Conservation (phyloP, 2,113 vertebrate genomes). For the Caranx melampygus region DNA sequence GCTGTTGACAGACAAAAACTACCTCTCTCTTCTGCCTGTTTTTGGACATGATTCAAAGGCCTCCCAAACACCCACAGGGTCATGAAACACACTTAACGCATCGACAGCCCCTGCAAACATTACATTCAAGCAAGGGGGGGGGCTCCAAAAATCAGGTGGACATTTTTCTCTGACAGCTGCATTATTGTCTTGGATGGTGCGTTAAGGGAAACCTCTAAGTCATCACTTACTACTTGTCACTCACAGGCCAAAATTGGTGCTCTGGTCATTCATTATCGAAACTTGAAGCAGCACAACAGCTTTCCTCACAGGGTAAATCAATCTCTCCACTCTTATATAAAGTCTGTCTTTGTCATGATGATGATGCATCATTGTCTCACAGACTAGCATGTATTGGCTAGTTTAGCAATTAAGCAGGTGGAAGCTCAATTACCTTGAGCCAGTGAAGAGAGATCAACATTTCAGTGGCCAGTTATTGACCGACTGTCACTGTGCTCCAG, state of each 20-base stretch:
- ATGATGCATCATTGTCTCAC: slow-evolving; percentile 39
- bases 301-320: slow-evolving; percentile 50
- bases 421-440: slow-evolving; percentile 18
- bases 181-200: slow-evolving; percentile 16
- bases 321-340: slow-evolving; percentile 19
- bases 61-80: neutral
- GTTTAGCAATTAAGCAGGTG: slow-evolving; percentile 32
- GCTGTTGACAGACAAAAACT: slow-evolving; percentile 46
- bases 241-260: slow-evolving; percentile 23
- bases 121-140: slow-evolving; percentile 12
- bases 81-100: slow-evolving; percentile 10
- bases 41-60: slow-evolving; percentile 8
- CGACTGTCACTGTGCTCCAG: neutral
- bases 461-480: slow-evolving; percentile 25
- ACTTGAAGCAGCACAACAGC: slow-evolving; percentile 33
- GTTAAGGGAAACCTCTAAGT: slow-evolving; percentile 67
- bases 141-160: neutral
- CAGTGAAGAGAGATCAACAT: neutral
- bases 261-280: slow-evolving; percentile 45
- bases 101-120: slow-evolving; percentile 17
- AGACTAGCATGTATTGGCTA: slow-evolving; percentile 14
- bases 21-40: slow-evolving; percentile 12
- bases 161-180: slow-evolving; percentile 36
- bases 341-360: slow-evolving; percentile 39
- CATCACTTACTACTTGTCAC: slow-evolving; percentile 58